Evolutionary conservation across 2,797 vertebrate genomes (phyloP).

Genomic region (Urosaurus nigricauda): DNA sequence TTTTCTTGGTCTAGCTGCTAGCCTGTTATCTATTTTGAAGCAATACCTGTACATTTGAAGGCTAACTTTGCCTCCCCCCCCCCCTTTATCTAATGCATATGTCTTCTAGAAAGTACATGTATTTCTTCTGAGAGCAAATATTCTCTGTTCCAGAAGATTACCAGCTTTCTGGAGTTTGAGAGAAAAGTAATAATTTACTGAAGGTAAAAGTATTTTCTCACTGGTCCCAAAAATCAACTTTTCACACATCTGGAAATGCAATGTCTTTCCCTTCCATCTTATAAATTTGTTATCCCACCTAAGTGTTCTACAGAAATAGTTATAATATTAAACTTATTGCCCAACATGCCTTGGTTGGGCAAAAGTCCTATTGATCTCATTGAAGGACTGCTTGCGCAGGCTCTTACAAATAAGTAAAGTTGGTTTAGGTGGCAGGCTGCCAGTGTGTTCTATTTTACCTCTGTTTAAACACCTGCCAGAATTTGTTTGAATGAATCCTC

Average conservation of each 20-base stretch:
- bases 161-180: constrained; percentile 15
- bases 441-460: neutral
- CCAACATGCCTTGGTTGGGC: neutral
- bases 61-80: constrained; percentile 45
- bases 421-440: neutral
- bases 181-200: constrained; percentile 9
- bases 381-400: neutral
- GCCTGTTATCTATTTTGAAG: constrained; percentile 33
- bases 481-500: neutral
- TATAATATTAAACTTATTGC: constrained; percentile 23
- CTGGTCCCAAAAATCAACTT: constrained; percentile 34
- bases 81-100: constrained; percentile 48
- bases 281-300: constrained; percentile 4
- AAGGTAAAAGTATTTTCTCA: constrained; percentile 43
- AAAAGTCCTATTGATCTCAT: neutral
- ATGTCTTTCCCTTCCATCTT: neutral
- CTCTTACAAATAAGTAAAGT: constrained; percentile 2
- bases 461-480: too few relatives aligned
- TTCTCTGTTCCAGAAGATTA: constrained; percentile 47
- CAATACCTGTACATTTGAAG: constrained; percentile 47
- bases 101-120: constrained; percentile 20
- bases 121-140: constrained; percentile 31
- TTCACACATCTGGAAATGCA: constrained; percentile 24
- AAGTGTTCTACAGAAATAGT: constrained; percentile 2
- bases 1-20: constrained; percentile 19